A percentile compares a stretch with the other conserved stretches of the same genome.
phyloP scores from a whole-genome alignment of 2,888 invertebrate genomes.

The Lordiphosa fenestrarum region DNA sequence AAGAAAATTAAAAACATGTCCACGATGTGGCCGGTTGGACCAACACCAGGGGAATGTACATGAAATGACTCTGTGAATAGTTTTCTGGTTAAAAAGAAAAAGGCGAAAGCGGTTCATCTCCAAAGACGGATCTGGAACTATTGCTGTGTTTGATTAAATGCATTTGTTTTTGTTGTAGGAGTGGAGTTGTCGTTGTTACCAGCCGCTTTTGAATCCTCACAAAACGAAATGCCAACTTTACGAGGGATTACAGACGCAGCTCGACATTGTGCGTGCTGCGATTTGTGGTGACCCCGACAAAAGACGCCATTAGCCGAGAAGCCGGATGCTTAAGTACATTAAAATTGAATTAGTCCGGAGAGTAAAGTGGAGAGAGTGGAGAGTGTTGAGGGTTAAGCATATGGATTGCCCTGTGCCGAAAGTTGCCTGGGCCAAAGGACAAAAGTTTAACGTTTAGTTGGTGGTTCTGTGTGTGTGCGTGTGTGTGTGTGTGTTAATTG shows the following conservation, averaged over 20 bases:
- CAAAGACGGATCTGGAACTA: no score
- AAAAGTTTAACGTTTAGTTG: constrained; percentile 21
- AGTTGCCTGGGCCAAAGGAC: constrained; percentile 28
- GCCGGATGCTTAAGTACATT: constrained; percentile 38
- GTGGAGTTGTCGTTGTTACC: no score
- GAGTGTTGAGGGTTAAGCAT: constrained; percentile 20
- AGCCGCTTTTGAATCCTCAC: no score
- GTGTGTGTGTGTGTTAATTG: constrained; percentile 38
- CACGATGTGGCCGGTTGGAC: no score
- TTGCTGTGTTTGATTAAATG: no score
- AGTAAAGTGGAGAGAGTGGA: constrained; percentile 6
- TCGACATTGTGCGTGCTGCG: background rate
- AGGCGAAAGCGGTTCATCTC: no score
- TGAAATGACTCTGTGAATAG: no score
- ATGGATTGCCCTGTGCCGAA: constrained; percentile 16
- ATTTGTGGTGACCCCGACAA: constrained; percentile 1
- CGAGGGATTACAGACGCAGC: background rate
- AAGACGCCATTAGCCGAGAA: constrained; percentile 15
- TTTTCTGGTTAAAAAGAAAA: no score
- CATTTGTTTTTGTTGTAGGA: no score
- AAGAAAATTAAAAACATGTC: no score
- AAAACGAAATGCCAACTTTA: background rate
- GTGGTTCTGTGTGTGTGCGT: constrained; percentile 3
- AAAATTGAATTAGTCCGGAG: constrained; percentile 51
- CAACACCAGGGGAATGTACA: no score